Evolutionary conservation across 1,140 invertebrate genomes (phyloP).

Genomic region (Drosophila repleta): DNA sequence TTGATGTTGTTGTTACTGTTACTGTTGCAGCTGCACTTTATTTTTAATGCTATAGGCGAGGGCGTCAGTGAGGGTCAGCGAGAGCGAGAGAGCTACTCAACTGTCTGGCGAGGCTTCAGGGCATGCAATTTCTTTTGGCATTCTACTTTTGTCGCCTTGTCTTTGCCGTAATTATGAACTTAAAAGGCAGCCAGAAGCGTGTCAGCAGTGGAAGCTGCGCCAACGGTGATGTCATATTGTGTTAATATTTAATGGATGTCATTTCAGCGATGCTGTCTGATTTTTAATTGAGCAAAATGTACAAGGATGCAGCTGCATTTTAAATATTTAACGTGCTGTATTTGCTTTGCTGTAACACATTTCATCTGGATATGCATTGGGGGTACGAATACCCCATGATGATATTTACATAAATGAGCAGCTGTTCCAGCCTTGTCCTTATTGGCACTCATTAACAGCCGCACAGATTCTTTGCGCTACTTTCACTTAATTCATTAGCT

Average conservation of each 20-base stretch:
- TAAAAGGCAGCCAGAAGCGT: slow-evolving; percentile 38
- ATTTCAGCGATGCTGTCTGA: slow-evolving; percentile 26
- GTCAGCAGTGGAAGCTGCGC: slow-evolving; percentile 21
- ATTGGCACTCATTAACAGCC: not conserved
- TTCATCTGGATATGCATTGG: slow-evolving; percentile 10
- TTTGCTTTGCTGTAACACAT: slow-evolving; percentile 17
- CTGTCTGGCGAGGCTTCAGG: slow-evolving; percentile 25
- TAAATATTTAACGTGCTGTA: slow-evolving; percentile 7
- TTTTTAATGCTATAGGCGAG: slow-evolving; percentile 61
- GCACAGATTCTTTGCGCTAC: slow-evolving; percentile 14
- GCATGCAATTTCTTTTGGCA: slow-evolving; percentile 43
- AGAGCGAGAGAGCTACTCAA: slow-evolving; percentile 1
- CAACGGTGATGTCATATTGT: slow-evolving; percentile 38
- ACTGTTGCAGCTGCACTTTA: slow-evolving; percentile 56
- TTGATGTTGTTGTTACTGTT: too few relatives aligned
- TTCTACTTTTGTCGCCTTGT: slow-evolving; percentile 45
- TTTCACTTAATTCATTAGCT: slow-evolving; percentile 25
- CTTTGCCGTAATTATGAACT: slow-evolving; percentile 59
- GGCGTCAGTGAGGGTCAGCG: not conserved
- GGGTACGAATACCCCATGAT: slow-evolving; percentile 11
- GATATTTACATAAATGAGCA: slow-evolving; percentile 20
- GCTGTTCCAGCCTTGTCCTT: not conserved
- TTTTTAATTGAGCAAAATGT: slow-evolving; percentile 54
- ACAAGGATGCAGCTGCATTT: slow-evolving; percentile 23
- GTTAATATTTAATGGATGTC: slow-evolving; percentile 48